Base-by-base conservation (phyloP, 2,888 invertebrate genomes). In the Melikaiella ostensackeni region DNA sequence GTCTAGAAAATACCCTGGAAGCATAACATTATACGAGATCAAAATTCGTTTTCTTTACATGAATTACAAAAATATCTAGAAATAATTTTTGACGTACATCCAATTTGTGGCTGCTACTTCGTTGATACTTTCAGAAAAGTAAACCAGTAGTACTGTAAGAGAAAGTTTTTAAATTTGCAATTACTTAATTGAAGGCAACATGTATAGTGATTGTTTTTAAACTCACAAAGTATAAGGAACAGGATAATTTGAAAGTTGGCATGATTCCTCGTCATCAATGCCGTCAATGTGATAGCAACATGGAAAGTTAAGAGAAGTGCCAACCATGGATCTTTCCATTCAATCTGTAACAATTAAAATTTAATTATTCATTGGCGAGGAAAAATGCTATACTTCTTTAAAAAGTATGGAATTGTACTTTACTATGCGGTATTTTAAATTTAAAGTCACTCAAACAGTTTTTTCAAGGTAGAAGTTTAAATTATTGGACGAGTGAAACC, bases 101-200 rank as follows among this genome's bases (percentile, higher is more conserved):
- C 97, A 98, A 91, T 98, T 96, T 82, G 93, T 93, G 0, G 98
- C 97, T 4, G 97, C 98, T 81, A 97, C 94, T 92, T 97, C 96
- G 90, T 98, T 98, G 84, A 98, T 96, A 86, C 94, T 96, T 92
- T 98, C 98, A 30, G 98, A 97, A 89, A 96, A 97, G 90, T 97
- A 98, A 19, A 98, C 98, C 80, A 97, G 92, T 59, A 96, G 92
- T 87, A 98, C 97, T 98, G 92, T 79, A 95, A 95, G 83, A 73
- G 46, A 75, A 78, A 61, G 19, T 46, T 21, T 24, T 59, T 59
- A 16, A 57, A 13, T 27, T 63, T 63, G 1, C 7, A 13, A 35
- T 24, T 11, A 35, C 24, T 24, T 16, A 24, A 38, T 21, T 11
- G 9, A 33, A 33, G 33, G 7, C 1, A 21, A 13, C 8, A n/a